A percentile compares a stretch with the other conserved stretches of the same genome.
Conservation (phyloP, 53 echinoderm and acorn worm species). For the Luidia sarsii region DNA sequence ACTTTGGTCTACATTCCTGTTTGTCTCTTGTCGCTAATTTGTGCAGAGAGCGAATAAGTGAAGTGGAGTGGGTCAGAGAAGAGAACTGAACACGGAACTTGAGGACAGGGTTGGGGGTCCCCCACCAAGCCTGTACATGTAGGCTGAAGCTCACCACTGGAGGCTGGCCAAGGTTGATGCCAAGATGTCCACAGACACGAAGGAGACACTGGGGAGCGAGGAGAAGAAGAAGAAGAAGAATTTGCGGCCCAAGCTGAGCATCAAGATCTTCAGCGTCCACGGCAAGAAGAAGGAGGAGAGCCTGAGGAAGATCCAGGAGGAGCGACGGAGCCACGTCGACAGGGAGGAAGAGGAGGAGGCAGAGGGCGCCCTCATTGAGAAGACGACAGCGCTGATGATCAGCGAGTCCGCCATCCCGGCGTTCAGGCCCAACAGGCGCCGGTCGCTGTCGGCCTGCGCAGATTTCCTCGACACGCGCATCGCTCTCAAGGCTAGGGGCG, state of each 20-base stretch:
- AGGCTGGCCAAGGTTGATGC: too few species aligned
- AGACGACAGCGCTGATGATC: not conserved
- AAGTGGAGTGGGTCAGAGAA: too few species aligned
- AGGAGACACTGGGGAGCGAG: too few species aligned
- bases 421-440: not conserved
- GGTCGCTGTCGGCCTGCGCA: slow-evolving; percentile 41
- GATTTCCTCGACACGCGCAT: slow-evolving; percentile 38
- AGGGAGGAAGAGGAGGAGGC: not conserved
- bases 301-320: slow-evolving; percentile 62
- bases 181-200: too few species aligned
- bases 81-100: too few species aligned
- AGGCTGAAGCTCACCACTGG: too few species aligned
- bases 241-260: slow-evolving; percentile 13
- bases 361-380: not conserved
- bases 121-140: too few species aligned
- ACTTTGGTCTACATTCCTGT: too few species aligned
- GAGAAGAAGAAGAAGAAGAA: slow-evolving; percentile 37
- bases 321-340: slow-evolving; percentile 17
- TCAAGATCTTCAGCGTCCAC: slow-evolving; percentile 31
- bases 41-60: too few species aligned
- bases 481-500: not conserved
- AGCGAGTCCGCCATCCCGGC: not conserved
- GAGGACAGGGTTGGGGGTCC: too few species aligned
- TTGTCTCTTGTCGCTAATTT: too few species aligned
- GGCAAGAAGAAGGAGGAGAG: slow-evolving; percentile 49